Evolutionary conservation across 2,113 vertebrate species (phyloP).

Genomic region (Pelecanoides urinatrix): DNA sequence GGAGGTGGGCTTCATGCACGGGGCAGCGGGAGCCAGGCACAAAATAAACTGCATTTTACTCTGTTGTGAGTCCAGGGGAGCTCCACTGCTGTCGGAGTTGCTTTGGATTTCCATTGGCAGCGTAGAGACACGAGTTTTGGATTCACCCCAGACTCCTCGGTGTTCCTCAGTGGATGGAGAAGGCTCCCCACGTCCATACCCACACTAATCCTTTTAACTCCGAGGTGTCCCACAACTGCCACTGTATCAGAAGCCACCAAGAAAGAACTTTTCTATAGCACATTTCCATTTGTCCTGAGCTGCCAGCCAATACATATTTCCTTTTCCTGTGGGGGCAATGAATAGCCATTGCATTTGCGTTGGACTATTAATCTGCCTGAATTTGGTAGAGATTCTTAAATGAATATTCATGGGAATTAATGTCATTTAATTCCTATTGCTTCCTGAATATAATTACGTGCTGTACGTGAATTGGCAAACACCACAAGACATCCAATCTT

Average conservation of each 20-base stretch:
- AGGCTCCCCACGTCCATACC: fast-evolving
- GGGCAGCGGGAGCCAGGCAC: background rate
- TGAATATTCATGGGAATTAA: conserved; percentile 65
- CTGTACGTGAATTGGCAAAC: conserved; percentile 33
- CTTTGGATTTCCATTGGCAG: background rate
- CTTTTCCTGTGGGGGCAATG: conserved; percentile 37
- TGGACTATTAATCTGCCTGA: conserved; percentile 48
- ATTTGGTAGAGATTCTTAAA: conserved; percentile 25
- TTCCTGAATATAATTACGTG: conserved; percentile 34
- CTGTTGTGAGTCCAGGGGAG: background rate
- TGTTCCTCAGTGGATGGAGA: background rate
- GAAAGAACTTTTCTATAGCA: background rate
- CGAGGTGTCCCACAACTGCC: background rate
- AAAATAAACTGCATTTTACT: background rate
- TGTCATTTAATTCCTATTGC: conserved; percentile 51
- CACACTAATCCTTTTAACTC: background rate
- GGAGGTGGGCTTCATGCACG: background rate
- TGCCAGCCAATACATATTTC: conserved; percentile 22
- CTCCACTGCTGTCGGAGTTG: background rate
- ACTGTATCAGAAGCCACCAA: background rate
- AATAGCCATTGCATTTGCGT: conserved; percentile 13
- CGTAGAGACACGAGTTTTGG: background rate
- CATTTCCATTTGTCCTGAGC: background rate
- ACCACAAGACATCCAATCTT: conserved; percentile 5
- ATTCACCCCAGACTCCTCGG: background rate